Percentiles rank a stretch among this genome's conserved stretches.
phyloP scores from a whole-genome alignment of 2,888 invertebrate genomes.

The Tipula confusa region DNA sequence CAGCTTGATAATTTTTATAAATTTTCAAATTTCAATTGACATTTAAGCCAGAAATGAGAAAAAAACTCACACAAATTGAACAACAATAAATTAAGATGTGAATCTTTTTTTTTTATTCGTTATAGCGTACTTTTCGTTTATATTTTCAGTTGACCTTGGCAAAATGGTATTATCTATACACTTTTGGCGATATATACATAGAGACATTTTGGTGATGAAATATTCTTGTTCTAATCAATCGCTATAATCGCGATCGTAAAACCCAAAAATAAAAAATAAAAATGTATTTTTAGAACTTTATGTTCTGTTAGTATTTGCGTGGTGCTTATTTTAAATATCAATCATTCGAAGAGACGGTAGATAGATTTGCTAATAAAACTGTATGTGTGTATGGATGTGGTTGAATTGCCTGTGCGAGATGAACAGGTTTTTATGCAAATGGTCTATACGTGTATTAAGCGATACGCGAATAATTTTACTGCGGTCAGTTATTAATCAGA shows the following conservation, averaged over 20 bases:
- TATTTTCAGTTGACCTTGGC: neutral
- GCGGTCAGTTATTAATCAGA: neutral
- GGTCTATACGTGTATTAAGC: neutral
- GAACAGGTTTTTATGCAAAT: slow-evolving; percentile 12
- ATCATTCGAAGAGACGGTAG: neutral
- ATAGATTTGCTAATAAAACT: neutral
- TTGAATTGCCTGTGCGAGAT: neutral
- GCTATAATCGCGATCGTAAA: slow-evolving; percentile 20
- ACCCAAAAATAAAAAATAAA: slow-evolving; percentile 4
- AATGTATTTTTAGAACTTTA: neutral
- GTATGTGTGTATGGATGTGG: neutral
- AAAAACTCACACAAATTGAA: neutral
- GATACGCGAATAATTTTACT: neutral
- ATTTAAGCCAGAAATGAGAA: too few relatives aligned
- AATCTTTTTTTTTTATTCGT: neutral
- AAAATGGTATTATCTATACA: neutral
- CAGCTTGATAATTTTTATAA: neutral
- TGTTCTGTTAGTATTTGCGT: neutral
- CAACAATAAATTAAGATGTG: neutral
- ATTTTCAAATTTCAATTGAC: neutral
- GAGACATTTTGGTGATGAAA: neutral
- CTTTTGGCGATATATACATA: neutral
- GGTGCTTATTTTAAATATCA: slow-evolving; percentile 7
- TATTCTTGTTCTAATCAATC: neutral
- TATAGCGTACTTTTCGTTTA: too few relatives aligned